phyloP scores from a whole-genome alignment of 2,888 invertebrate species.

The Amiota communis region DNA sequence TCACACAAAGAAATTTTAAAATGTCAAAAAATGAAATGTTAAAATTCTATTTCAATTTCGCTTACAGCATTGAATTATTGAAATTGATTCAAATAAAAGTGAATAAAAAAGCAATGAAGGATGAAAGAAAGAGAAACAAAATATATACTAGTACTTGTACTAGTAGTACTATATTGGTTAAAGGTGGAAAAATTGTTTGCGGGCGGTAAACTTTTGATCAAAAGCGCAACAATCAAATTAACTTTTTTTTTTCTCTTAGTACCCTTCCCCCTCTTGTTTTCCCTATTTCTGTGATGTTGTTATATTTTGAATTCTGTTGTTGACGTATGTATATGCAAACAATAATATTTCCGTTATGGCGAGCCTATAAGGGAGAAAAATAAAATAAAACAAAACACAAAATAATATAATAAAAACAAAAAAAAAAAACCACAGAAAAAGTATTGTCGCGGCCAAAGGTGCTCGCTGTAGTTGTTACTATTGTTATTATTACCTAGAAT shows the following conservation, averaged over 20 bases:
- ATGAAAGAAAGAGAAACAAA: not conserved
- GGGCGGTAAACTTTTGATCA: not conserved
- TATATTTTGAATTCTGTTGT: conserved; percentile 23
- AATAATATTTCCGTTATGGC: conserved; percentile 58
- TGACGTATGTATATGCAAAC: conserved; percentile 55
- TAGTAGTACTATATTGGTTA: not conserved
- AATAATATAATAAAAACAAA: too few relatives aligned
- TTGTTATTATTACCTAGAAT: not conserved
- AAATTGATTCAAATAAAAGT: conserved; percentile 2
- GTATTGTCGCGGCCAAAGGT: too few relatives aligned
- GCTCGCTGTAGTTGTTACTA: not conserved
- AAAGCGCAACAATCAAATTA: conserved; percentile 12
- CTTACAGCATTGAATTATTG: conserved; percentile 12
- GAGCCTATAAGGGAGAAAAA: too few relatives aligned
- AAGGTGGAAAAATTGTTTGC: conserved; percentile 12
- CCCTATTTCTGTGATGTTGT: too few relatives aligned
- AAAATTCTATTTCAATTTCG: not conserved
- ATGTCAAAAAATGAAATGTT: not conserved
- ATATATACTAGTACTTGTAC: too few relatives aligned
- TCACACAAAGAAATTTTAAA: not conserved
- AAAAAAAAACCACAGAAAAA: too few relatives aligned
- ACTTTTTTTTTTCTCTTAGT: not conserved
- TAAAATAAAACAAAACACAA: too few relatives aligned
- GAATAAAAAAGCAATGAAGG: not conserved
- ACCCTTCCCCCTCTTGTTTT: not conserved